These are phyloP conservation scores for Saguinus imperator DNA, from an alignment of 2,113 vertebrate species.

Conservation along the genomic window DNA sequence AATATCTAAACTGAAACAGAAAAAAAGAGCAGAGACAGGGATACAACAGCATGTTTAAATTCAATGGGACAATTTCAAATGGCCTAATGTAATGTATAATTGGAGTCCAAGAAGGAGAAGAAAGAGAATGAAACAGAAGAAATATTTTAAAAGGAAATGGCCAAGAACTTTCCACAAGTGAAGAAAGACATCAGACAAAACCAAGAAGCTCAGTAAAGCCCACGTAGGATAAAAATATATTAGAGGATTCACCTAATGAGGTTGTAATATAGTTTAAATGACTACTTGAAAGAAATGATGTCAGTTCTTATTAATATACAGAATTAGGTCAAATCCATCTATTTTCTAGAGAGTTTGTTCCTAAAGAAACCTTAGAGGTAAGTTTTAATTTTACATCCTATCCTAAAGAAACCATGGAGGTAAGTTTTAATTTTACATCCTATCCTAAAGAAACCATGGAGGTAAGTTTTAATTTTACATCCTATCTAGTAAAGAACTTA, in stretches of 20 bases:
- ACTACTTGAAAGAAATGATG: background rate
- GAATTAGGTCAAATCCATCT: background rate
- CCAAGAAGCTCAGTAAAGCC: background rate
- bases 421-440: background rate
- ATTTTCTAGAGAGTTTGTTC: background rate
- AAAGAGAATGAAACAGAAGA: background rate
- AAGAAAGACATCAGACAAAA: conserved; percentile 2
- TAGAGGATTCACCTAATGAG: background rate
- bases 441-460: background rate
- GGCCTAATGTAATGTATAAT: background rate
- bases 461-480: background rate
- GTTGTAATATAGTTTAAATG: background rate
- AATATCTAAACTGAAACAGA: background rate
- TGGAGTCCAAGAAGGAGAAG: background rate
- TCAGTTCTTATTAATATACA: background rate
- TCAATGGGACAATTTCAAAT: background rate
- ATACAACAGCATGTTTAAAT: background rate
- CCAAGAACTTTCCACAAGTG: background rate
- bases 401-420: background rate
- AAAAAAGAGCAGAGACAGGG: background rate
- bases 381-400: background rate
- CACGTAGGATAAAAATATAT: background rate
- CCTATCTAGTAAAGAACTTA: background rate
- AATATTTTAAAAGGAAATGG: conserved; percentile 11
- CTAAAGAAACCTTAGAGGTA: background rate